Base-by-base conservation (phyloP, 2,888 invertebrate species). In the Mesorhabditis belari region DNA sequence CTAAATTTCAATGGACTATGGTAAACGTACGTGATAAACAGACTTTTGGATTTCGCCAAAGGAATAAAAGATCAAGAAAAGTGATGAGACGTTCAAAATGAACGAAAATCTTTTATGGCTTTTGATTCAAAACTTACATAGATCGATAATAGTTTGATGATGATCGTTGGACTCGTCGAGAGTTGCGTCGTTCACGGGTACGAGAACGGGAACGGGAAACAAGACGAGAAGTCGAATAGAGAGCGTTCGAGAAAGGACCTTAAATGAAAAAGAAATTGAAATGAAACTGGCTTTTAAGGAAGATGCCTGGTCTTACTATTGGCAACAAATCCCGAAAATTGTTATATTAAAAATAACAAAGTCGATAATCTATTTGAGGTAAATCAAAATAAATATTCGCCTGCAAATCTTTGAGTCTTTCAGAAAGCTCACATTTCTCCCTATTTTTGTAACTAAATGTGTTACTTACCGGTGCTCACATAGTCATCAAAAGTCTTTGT, bases 161-260 rank as follows among this genome's bases (percentile, higher is more conserved):
- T 0, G 76, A 75, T 51, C 79, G 65, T 60, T 75, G 77, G 5
- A 74, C 71, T 55, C 79, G 72, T 70, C 80, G 66, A 23, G 79
- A 79, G 54, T 72, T 72, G 25, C 70, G 69, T 55, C 80, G 78
- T 73, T 80, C 78, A 62, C 80, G 78, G 56, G 80, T 77, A 29
- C 80, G 75, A 51, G 75, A 74, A 60, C 80, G 75, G 9, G 76
- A 76, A 55, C 80, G 76, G 62, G 80, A 79, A 44, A 80, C 68
- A 62, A 80, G 65, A 5, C 80, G 71, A 51, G 69, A 72, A 12
- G 80, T 76, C 5, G 80, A 69, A 58, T 80, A 80, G 27, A 80
- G 73, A 55, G 74, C 76, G 35, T 70, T 70, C 28, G 78, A 77
- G 70, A 79, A 79, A 25, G 79, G 73, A 23, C 78, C 72, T 72